Evolutionary conservation across 2,797 vertebrate genomes (phyloP), one percentile per base, ranked within the genome.

Genomic region (Furcifer pardalis): DNA sequence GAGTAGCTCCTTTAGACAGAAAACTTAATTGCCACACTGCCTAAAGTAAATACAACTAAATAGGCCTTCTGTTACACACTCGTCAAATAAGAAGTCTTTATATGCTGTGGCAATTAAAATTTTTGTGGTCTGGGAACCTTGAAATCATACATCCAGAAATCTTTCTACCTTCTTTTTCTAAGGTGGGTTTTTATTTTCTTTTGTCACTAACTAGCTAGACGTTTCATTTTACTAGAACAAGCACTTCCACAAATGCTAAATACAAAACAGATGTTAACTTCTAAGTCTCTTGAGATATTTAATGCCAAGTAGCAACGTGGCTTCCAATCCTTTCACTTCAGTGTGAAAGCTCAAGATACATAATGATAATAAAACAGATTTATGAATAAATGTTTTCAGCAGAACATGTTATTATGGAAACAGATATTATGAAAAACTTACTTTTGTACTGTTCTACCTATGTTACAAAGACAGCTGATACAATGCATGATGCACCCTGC

Each of bases 41-140:
- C n/a, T 73, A 77, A 83, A 32, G 82, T 86, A 91, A 88, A 78
- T 32, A 52, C 30, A 90, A 76, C 73, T 92, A 91, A 91, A 90
- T 83, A 35, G 90, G 17, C 75, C 37, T 83, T 91, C 90, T 89
- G 78, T 87, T 86, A 80, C 32, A n/a, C 8, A 0, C 7, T 86
- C 92, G 88, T 82, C 86, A 87, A 74, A 79, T 92, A 90, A 93
- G 78, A 93, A 85, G 32, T 86, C 85, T 87, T 82, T 46, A 9
- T 88, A 81, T 72, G 92, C 86, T 76, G 89, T 81, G 90, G 79
- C 82, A 88, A 90, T 89, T 91, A 94, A 94, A 92, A 94, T 93
- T 89, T 80, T 88, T 93, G 92, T 92, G 92, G 88, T 74, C 91
- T 84, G 84, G 62, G 79, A 75, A 84, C 89, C 77, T 88, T 91